Conservation (phyloP, 2,888 invertebrate species). For the Chloromyia formosa region DNA sequence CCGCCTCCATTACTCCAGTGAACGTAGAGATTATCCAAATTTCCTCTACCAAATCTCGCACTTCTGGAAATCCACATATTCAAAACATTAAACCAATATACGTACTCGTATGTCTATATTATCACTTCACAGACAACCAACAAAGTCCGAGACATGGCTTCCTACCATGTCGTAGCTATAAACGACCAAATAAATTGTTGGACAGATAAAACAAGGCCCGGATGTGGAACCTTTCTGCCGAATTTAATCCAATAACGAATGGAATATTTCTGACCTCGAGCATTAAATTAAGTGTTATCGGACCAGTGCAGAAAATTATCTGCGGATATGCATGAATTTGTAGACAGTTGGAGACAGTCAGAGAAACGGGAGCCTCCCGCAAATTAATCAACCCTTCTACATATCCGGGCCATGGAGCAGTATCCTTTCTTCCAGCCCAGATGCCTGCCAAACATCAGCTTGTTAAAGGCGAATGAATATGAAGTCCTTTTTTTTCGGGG, state of each 20-base stretch:
- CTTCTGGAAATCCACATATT: too few species aligned
- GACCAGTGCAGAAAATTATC: slow-evolving; percentile 65
- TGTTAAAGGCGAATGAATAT: neutral
- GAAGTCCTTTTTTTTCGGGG: neutral
- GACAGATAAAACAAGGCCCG: slow-evolving; percentile 48
- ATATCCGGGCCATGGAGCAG: neutral
- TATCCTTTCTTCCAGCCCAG: slow-evolving; percentile 16
- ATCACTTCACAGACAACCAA: too few species aligned
- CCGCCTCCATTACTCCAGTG: too few species aligned
- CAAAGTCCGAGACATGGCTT: too few species aligned
- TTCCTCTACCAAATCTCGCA: too few species aligned
- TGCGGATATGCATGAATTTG: slow-evolving; percentile 43
- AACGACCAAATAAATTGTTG: slow-evolving; percentile 47
- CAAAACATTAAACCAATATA: too few species aligned
- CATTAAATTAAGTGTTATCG: slow-evolving; percentile 66
- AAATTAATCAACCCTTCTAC: slow-evolving; percentile 28
- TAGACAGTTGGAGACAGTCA: neutral
- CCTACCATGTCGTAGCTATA: slow-evolving; percentile 1
- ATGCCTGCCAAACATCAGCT: neutral
- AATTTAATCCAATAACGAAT: slow-evolving; percentile 65
- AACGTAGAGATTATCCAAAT: too few species aligned
- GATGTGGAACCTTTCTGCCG: slow-evolving; percentile 58
- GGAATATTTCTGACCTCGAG: slow-evolving; percentile 65
- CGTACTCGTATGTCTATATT: too few species aligned
- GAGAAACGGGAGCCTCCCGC: slow-evolving; percentile 13